phyloP scores from a whole-genome alignment of 2,797 vertebrate genomes.

The Esox masquinongy region DNA sequence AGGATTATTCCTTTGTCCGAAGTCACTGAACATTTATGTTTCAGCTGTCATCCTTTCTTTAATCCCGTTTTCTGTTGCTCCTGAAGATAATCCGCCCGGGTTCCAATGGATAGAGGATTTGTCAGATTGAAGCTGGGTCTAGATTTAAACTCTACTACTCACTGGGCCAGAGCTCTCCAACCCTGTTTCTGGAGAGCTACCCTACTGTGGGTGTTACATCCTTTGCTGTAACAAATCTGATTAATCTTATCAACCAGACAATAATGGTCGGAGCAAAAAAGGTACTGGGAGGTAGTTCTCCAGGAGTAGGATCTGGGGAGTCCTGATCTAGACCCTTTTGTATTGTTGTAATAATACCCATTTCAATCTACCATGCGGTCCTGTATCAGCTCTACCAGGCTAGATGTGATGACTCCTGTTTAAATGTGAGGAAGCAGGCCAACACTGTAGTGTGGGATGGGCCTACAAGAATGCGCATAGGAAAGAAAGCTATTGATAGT shows the following conservation, averaged over 20 bases:
- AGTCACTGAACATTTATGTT: slow-evolving; percentile 2
- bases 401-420: background rate
- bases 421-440: background rate
- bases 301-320: too few relatives aligned
- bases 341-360: background rate
- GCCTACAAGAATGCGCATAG: background rate
- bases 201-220: too few relatives aligned
- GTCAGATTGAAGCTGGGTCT: background rate
- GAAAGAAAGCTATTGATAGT: background rate
- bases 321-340: background rate
- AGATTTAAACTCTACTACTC: background rate
- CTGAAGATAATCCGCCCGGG: background rate
- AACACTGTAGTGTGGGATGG: background rate
- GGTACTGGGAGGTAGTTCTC: too few relatives aligned
- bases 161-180: too few relatives aligned
- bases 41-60: background rate
- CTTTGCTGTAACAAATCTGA: too few relatives aligned
- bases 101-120: background rate
- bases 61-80: background rate
- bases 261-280: too few relatives aligned
- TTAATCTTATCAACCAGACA: too few relatives aligned
- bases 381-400: too few relatives aligned
- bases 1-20: background rate
- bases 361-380: background rate
- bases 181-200: too few relatives aligned